phyloP scores from a whole-genome alignment of 2,797 vertebrate species.

The Eulemur coronatus region DNA sequence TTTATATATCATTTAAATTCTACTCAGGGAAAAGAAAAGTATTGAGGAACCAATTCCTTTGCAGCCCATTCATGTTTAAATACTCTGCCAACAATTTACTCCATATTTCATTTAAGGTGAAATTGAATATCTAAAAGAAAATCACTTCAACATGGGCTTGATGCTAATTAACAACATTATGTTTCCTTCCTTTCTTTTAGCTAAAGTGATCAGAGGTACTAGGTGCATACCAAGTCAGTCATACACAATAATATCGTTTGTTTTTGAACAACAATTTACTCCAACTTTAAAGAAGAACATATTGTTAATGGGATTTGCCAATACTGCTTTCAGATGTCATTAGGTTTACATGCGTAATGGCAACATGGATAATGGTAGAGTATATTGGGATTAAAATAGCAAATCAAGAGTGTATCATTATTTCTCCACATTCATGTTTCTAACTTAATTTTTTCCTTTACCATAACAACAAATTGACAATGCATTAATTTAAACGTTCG shows the following conservation, averaged over 20 bases:
- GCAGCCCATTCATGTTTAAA: constrained; percentile 68
- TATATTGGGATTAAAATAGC: constrained; percentile 67
- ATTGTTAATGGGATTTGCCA: constrained; percentile 79
- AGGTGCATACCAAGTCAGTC: constrained; percentile 61
- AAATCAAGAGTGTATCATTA: constrained; percentile 70
- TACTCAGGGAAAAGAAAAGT: background rate
- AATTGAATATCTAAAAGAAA: constrained; percentile 64
- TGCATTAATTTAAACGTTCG: constrained; percentile 83
- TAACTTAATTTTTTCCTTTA: constrained; percentile 79
- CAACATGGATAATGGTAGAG: constrained; percentile 62
- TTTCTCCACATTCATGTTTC: constrained; percentile 73
- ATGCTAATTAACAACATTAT: constrained; percentile 69
- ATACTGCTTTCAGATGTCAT: constrained; percentile 68
- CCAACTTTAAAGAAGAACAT: constrained; percentile 77
- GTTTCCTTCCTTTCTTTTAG: constrained; percentile 70
- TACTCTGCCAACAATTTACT: background rate
- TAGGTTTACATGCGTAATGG: constrained; percentile 75
- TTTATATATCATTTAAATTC: constrained; percentile 56
- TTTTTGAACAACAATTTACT: constrained; percentile 71
- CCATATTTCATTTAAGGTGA: constrained; percentile 69
- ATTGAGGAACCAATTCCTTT: constrained; percentile 54
- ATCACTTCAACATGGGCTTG: constrained; percentile 36
- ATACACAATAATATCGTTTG: constrained; percentile 68
- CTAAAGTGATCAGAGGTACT: constrained; percentile 71
- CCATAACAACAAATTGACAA: constrained; percentile 80